phyloP scores from a whole-genome alignment of 2,797 vertebrate species.

The Pangasius macronema region DNA sequence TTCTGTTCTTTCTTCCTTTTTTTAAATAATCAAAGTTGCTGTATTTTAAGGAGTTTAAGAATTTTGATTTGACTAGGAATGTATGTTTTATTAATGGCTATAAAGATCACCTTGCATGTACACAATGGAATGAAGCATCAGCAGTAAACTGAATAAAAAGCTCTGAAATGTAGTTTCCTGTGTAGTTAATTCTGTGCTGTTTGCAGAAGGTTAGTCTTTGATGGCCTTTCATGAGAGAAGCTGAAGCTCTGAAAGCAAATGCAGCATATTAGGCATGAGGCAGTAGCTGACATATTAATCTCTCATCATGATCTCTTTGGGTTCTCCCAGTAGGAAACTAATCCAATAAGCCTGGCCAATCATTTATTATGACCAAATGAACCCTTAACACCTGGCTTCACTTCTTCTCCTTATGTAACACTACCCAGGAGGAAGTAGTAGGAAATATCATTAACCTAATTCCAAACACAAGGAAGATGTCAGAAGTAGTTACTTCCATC shows the following conservation, averaged over 20 bases:
- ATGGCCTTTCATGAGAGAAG: conserved; percentile 19
- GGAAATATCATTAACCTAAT: not conserved
- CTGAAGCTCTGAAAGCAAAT: not conserved
- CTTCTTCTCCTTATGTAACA: not conserved
- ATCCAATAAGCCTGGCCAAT: conserved; percentile 29
- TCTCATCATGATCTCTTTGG: conserved; percentile 35
- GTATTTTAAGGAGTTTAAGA: conserved; percentile 30
- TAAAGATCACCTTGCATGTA: conserved; percentile 51
- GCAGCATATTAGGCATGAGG: conserved; percentile 15
- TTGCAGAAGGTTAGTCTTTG: conserved; percentile 30
- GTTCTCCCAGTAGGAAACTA: conserved; percentile 21
- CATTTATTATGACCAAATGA: conserved; percentile 44
- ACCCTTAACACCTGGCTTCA: conserved; percentile 37
- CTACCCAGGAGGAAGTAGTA: not conserved
- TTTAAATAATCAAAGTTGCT: conserved; percentile 48
- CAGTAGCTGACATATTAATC: conserved; percentile 34
- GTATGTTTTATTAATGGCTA: conserved; percentile 41
- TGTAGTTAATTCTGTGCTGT: conserved; percentile 37
- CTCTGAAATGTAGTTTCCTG: conserved; percentile 45
- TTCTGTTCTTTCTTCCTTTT: conserved; percentile 50
- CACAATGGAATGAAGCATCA: conserved; percentile 42
- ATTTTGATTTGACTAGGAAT: conserved; percentile 46
- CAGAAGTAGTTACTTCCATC: not conserved
- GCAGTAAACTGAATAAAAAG: conserved; percentile 53
- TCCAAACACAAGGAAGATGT: not conserved